phyloP scores from a whole-genome alignment of 1,140 invertebrate genomes.

The Neodiprion pinetum region DNA sequence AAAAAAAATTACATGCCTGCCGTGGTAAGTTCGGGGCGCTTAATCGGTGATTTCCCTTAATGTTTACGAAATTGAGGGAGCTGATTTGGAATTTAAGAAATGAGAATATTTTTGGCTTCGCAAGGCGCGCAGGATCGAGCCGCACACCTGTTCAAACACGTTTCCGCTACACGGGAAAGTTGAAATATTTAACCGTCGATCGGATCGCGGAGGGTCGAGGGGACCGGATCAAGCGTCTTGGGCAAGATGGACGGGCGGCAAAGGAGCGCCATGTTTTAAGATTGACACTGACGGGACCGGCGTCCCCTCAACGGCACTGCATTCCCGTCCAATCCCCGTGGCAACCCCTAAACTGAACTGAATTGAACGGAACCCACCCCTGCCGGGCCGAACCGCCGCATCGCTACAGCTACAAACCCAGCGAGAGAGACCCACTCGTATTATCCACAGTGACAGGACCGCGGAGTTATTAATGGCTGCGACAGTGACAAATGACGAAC shows the following conservation, averaged over 20 bases:
- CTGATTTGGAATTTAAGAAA: too few relatives aligned
- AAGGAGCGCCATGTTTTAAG: slow-evolving; percentile 51
- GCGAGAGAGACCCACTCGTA: slow-evolving; percentile 56
- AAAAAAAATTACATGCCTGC: too few relatives aligned
- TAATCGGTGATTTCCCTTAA: too few relatives aligned
- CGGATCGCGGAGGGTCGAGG: too few relatives aligned
- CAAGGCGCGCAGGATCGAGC: too few relatives aligned
- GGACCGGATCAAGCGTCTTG: too few relatives aligned
- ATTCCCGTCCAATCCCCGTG: slow-evolving; percentile 34
- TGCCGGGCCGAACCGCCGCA: slow-evolving; percentile 41
- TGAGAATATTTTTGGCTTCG: too few relatives aligned
- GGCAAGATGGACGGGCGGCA: slow-evolving; percentile 47
- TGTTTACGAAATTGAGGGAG: too few relatives aligned
- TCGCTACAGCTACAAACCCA: slow-evolving; percentile 15
- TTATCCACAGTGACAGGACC: slow-evolving; percentile 63
- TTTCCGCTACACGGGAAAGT: too few relatives aligned
- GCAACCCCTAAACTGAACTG: slow-evolving; percentile 57
- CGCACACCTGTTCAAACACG: too few relatives aligned
- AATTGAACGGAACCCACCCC: slow-evolving; percentile 55
- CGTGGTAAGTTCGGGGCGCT: too few relatives aligned
- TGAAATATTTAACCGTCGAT: too few relatives aligned
- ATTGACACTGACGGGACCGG: slow-evolving; percentile 52
- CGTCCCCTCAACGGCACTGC: slow-evolving; percentile 56
- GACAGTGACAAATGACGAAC: slow-evolving; percentile 65
- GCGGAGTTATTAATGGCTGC: slow-evolving; percentile 63